A percentile compares a stretch with the other conserved stretches of the same genome.
phyloP scores from a whole-genome alignment of 2,888 invertebrate genomes.

The Parnassius glacialis region DNA sequence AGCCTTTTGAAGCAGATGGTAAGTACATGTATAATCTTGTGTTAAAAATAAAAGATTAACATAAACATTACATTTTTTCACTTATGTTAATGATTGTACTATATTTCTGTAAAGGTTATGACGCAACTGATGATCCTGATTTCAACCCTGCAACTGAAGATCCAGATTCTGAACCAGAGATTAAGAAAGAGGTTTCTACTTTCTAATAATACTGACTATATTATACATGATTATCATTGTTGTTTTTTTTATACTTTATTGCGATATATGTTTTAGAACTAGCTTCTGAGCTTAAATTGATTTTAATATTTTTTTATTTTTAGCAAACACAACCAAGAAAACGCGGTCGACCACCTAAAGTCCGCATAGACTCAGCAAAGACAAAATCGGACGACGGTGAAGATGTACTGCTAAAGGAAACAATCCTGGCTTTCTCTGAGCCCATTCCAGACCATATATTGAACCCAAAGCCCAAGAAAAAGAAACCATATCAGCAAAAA shows the following conservation, averaged over 20 bases:
- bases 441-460: slow-evolving; percentile 72
- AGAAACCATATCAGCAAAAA: slow-evolving; percentile 36
- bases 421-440: slow-evolving; percentile 73
- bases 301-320: slow-evolving; percentile 8
- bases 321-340: slow-evolving; percentile 42
- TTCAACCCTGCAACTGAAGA: slow-evolving; percentile 50
- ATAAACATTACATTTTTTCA: no score
- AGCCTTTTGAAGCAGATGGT: slow-evolving; percentile 32
- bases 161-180: slow-evolving; percentile 44
- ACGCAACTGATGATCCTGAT: slow-evolving; percentile 60
- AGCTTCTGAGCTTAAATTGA: background rate
- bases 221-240: background rate
- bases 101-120: slow-evolving; percentile 32
- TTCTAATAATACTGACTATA: background rate
- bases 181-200: slow-evolving; percentile 38
- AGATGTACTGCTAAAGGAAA: slow-evolving; percentile 71
- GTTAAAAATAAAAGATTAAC: no score
- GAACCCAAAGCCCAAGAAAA: slow-evolving; percentile 69
- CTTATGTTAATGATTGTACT: no score
- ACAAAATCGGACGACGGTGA: slow-evolving; percentile 50
- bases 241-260: background rate
- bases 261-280: background rate
- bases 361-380: slow-evolving; percentile 30
- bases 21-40: slow-evolving; percentile 7
- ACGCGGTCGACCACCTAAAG: slow-evolving; percentile 67